These are phyloP conservation scores for Anthopleura xanthogrammica DNA, from an alignment of 92 coral and sea anemone genomes.

Conservation along the genomic window DNA sequence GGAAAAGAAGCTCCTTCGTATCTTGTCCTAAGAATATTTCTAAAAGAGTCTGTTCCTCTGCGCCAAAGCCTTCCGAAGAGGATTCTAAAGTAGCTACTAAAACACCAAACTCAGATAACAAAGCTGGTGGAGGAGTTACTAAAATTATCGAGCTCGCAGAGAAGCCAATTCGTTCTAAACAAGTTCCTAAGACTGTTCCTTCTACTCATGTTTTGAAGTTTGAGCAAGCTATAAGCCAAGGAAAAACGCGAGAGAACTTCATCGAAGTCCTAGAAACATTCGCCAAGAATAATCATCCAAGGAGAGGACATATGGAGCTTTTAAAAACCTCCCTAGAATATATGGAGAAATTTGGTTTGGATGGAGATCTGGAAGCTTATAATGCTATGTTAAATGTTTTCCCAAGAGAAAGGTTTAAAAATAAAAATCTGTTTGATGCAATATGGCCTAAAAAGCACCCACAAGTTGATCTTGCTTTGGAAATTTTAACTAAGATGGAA, in stretches of 20 bases:
- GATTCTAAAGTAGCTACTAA: background rate
- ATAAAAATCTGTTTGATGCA: slow-evolving; percentile 91
- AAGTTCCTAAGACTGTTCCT: slow-evolving; percentile 9
- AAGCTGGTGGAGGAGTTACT: background rate
- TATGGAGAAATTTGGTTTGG: slow-evolving; percentile 83
- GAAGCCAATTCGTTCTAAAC: slow-evolving; percentile 33
- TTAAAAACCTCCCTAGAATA: slow-evolving; percentile 69
- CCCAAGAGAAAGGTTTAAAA: slow-evolving; percentile 84
- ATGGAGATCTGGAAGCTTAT: slow-evolving; percentile 75
- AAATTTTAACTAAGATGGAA: slow-evolving; percentile 90
- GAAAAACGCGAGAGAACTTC: slow-evolving; percentile 70
- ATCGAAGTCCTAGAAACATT: slow-evolving; percentile 64
- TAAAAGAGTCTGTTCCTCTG: background rate
- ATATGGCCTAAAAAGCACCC: slow-evolving; percentile 97
- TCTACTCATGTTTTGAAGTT: slow-evolving; percentile 52
- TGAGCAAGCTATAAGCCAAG: slow-evolving; percentile 55
- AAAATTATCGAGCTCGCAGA: slow-evolving; percentile 47
- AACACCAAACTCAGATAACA: background rate
- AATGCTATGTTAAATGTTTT: slow-evolving; percentile 77
- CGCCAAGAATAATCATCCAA: slow-evolving; percentile 55
- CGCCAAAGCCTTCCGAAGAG: slow-evolving; percentile 5
- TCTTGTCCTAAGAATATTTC: background rate
- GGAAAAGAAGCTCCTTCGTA: background rate
- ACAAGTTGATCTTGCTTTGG: slow-evolving; percentile 87
- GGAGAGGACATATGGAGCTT: slow-evolving; percentile 85